phyloP scores from a whole-genome alignment of 30 jellyfish, hydroid and myxozoan genomes.

The Pseudorhiza aurosa region DNA sequence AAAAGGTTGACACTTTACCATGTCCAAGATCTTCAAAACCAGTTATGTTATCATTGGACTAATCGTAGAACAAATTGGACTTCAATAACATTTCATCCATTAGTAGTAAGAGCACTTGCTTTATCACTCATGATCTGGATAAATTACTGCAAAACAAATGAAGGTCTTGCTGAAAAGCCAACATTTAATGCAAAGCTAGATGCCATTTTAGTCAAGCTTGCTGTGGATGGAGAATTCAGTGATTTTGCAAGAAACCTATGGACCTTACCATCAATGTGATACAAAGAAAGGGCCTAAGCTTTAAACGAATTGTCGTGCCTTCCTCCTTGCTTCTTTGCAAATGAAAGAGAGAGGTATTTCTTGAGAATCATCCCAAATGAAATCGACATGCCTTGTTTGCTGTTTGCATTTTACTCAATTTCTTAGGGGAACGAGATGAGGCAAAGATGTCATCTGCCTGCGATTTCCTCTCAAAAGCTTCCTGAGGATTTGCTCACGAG shows the following conservation, averaged over 20 bases:
- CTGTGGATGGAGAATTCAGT: slow-evolving; percentile 8
- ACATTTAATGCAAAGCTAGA: slow-evolving; percentile 50
- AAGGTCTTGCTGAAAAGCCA: slow-evolving; percentile 39
- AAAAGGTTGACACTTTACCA: slow-evolving; percentile 14
- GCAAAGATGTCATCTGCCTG: slow-evolving; percentile 2
- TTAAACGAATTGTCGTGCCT: slow-evolving; percentile 31
- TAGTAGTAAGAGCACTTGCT: slow-evolving; percentile 12
- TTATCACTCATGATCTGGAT: slow-evolving; percentile 21
- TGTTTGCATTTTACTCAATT: neutral
- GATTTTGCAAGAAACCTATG: slow-evolving; percentile 30
- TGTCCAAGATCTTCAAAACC: slow-evolving; percentile 50
- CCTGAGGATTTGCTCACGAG: neutral
- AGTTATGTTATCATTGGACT: slow-evolving; percentile 5
- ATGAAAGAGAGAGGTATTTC: slow-evolving; percentile 2
- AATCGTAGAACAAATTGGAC: slow-evolving; percentile 35
- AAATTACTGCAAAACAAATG: slow-evolving; percentile 23
- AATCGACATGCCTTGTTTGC: slow-evolving; percentile 1
- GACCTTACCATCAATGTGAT: slow-evolving; percentile 53
- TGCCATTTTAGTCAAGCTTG: neutral
- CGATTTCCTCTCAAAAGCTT: neutral
- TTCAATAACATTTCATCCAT: slow-evolving; percentile 65
- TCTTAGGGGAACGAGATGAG: slow-evolving; percentile 7
- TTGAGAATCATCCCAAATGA: slow-evolving; percentile 20
- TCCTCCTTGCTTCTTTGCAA: slow-evolving; percentile 1
- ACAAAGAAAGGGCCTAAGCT: slow-evolving; percentile 43